phyloP scores from a whole-genome alignment of 2,888 invertebrate genomes.

The Auanema sp. region DNA sequence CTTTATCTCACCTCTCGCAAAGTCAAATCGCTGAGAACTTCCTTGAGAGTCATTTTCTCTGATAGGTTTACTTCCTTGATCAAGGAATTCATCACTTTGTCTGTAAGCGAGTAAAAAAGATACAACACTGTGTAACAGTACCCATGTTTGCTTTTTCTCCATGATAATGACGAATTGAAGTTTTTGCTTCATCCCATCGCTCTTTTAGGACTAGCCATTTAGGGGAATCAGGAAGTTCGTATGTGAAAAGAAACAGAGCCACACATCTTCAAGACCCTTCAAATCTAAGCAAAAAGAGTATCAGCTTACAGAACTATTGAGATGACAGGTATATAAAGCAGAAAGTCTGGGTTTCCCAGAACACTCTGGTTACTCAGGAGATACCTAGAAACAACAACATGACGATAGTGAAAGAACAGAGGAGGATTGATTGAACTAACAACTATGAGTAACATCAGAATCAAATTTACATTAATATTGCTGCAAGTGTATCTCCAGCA shows the following conservation, averaged over 20 bases:
- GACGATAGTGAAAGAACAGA: too few relatives aligned
- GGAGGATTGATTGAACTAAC: not conserved
- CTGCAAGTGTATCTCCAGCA: conserved; percentile 6
- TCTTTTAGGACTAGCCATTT: conserved; percentile 33
- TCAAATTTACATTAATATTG: conserved; percentile 12
- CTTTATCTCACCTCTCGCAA: conserved; percentile 16
- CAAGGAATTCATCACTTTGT: too few relatives aligned
- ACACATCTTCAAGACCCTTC: conserved; percentile 23
- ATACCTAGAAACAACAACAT: not conserved
- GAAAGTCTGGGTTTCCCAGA: conserved; percentile 7
- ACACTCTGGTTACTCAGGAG: conserved; percentile 8
- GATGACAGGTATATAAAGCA: conserved; percentile 17
- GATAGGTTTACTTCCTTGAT: too few relatives aligned
- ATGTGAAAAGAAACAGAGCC: conserved; percentile 17
- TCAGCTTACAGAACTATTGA: conserved; percentile 27
- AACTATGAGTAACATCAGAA: not conserved
- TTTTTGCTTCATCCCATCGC: conserved; percentile 25
- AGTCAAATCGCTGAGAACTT: conserved; percentile 25
- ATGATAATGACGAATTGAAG: conserved; percentile 27
- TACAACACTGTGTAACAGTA: too few relatives aligned
- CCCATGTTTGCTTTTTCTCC: conserved; percentile 10
- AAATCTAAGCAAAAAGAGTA: conserved; percentile 3
- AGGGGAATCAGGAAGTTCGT: conserved; percentile 35
- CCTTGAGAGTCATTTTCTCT: conserved; percentile 18
- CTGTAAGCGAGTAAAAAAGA: too few relatives aligned